Percentiles rank a stretch among this genome's conserved stretches.
Evolutionary conservation across 92 coral and sea anemone species (phyloP).

Genomic region (Phenganax marumi): DNA sequence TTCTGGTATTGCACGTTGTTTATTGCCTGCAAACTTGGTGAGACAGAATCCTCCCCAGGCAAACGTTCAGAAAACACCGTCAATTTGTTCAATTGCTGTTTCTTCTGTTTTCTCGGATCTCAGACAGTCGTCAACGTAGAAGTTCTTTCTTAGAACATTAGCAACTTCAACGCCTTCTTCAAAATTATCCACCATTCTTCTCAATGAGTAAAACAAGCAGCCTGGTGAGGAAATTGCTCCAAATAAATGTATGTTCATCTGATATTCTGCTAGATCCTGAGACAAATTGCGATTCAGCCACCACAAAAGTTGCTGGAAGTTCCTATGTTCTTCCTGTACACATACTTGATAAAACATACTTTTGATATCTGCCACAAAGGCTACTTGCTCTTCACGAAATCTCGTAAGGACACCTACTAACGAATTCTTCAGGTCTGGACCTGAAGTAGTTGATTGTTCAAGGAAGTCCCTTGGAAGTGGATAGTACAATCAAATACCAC

Average conservation of each 20-base stretch:
- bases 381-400: not conserved
- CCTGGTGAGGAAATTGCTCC: slow-evolving; percentile 10
- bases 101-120: too few species aligned
- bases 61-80: too few species aligned
- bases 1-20: too few species aligned
- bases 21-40: too few species aligned
- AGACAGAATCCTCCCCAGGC: too few species aligned
- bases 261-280: not conserved
- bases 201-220: not conserved
- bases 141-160: slow-evolving; percentile 15
- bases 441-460: slow-evolving; percentile 22
- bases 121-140: slow-evolving; percentile 40
- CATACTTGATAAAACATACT: not conserved
- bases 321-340: not conserved
- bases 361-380: slow-evolving; percentile 1
- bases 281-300: not conserved
- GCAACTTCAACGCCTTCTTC: slow-evolving; percentile 25
- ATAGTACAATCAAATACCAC: slow-evolving; percentile 36
- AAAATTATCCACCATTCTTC: slow-evolving; percentile 17
- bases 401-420: slow-evolving; percentile 35
- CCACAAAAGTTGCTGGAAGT: not conserved
- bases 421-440: slow-evolving; percentile 32
- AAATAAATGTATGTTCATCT: not conserved
- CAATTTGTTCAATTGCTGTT: too few species aligned
- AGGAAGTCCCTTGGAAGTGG: not conserved